These are phyloP conservation scores for Caenorhabditis sulstoni DNA, from an alignment of 2,888 invertebrate genomes.

Conservation along the genomic window DNA sequence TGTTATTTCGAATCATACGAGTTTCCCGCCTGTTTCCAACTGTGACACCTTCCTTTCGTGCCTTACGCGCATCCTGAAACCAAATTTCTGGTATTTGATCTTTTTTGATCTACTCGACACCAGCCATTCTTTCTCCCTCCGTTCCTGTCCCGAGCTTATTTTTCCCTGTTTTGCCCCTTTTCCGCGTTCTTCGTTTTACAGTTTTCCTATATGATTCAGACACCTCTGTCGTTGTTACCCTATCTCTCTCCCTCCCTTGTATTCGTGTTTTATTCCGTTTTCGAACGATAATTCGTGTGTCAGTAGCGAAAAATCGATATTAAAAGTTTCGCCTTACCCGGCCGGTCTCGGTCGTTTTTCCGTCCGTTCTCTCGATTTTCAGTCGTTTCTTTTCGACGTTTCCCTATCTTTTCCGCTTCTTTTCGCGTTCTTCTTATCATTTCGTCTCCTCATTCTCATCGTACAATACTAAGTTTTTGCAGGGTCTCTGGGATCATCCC, in stretches of 20 bases:
- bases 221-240: neutral
- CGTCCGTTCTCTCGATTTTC: neutral
- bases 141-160: slow-evolving; percentile 1
- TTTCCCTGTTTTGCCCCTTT: neutral
- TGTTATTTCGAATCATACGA: neutral
- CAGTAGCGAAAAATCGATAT: neutral
- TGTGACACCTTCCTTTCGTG: neutral
- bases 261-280: neutral
- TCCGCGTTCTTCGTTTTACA: too few relatives aligned
- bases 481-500: slow-evolving; percentile 5
- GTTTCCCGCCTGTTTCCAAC: neutral
- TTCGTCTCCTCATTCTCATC: neutral
- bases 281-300: too few relatives aligned
- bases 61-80: neutral
- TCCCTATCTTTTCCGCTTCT: neutral
- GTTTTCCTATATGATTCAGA: too few relatives aligned
- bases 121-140: neutral
- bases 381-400: neutral
- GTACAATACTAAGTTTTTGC: neutral
- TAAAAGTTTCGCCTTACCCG: neutral
- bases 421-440: neutral
- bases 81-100: neutral
- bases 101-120: slow-evolving; percentile 4
- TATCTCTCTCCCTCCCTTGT: neutral
- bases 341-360: neutral